Percentiles rank a stretch among this genome's conserved stretches.
Evolutionary conservation across 2,888 invertebrate genomes (phyloP).

Genomic region (Clivina fossor): DNA sequence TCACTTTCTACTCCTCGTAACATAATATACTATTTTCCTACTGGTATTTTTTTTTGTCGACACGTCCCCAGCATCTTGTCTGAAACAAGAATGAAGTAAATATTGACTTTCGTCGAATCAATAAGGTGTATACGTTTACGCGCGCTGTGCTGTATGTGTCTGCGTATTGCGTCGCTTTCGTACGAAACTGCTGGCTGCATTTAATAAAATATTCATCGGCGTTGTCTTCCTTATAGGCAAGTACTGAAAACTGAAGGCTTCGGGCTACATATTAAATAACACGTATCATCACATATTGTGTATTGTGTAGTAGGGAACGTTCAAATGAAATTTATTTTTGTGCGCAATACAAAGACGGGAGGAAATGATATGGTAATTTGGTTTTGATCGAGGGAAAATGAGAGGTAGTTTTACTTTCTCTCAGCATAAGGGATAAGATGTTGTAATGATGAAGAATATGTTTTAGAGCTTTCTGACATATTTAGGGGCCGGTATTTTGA

Average conservation of each 20-base stretch:
- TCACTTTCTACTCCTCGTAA: no score
- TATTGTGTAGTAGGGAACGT: neutral
- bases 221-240: slow-evolving; percentile 16
- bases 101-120: slow-evolving; percentile 19
- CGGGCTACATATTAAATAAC: slow-evolving; percentile 19
- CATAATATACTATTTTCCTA: no score
- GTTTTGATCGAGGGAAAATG: neutral
- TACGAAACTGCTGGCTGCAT: slow-evolving; percentile 1
- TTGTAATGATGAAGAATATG: no score
- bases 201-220: slow-evolving; percentile 25
- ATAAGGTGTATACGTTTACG: slow-evolving; percentile 3
- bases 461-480: no score
- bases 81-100: slow-evolving; percentile 6
- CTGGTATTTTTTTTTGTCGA: neutral
- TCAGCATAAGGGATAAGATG: no score
- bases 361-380: neutral
- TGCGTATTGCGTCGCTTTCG: neutral
- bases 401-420: neutral
- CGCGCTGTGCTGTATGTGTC: slow-evolving; percentile 4
- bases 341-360: neutral
- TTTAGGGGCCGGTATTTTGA: no score
- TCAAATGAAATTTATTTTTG: no score
- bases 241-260: no score
- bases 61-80: neutral
- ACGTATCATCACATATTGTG: no score